Conservation (phyloP, 2,113 vertebrate genomes). For the Suricata suricatta region DNA sequence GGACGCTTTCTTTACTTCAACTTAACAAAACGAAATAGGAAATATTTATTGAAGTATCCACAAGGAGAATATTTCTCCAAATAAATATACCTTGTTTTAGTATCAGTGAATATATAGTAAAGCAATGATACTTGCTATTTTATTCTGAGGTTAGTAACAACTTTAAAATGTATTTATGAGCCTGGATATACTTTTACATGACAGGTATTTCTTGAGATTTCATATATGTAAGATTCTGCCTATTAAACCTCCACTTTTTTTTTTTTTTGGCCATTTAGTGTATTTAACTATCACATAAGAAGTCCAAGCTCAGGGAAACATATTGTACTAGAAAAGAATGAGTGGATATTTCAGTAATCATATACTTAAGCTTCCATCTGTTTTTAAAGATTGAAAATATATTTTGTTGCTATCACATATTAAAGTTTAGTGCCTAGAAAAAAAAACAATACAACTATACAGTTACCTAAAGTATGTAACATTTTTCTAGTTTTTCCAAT, state of each 20-base stretch:
- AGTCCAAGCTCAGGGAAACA: not conserved
- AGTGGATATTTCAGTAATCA: slow-evolving; percentile 51
- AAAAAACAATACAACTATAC: not conserved
- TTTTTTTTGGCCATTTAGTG: not conserved
- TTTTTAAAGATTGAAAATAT: slow-evolving; percentile 26
- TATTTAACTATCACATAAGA: slow-evolving; percentile 11
- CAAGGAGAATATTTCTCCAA: not conserved
- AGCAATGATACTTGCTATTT: not conserved
- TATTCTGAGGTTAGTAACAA: not conserved
- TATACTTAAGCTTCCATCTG: slow-evolving; percentile 37
- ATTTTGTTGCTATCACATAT: slow-evolving; percentile 12
- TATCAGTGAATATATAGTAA: not conserved
- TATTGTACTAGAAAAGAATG: not conserved
- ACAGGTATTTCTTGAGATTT: not conserved
- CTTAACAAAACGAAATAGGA: not conserved
- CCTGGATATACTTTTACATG: not conserved
- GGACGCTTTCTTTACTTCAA: not conserved
- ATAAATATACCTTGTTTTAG: not conserved
- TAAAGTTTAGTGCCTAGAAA: slow-evolving; percentile 16
- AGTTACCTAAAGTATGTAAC: not conserved
- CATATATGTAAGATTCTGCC: not conserved
- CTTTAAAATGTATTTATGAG: not conserved
- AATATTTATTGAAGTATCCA: not conserved
- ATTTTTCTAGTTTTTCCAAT: not conserved
- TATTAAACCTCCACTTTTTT: not conserved